A percentile compares a stretch with the other conserved stretches of the same genome.
Evolutionary conservation across 2,113 vertebrate genomes (phyloP).

Genomic region (Tetraodon nigroviridis): DNA sequence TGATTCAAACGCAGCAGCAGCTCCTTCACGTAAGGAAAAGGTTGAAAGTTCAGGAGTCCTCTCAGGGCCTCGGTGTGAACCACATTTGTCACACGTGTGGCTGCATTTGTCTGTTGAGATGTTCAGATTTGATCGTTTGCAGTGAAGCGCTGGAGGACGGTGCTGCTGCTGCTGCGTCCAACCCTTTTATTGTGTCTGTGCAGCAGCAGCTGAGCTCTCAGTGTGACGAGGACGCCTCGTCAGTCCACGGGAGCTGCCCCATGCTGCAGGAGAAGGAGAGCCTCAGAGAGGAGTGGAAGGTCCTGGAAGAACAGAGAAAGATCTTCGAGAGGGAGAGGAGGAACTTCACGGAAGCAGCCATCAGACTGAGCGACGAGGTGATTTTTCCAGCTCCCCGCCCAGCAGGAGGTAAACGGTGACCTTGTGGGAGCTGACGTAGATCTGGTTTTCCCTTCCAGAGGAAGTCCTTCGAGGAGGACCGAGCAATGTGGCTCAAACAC

Average conservation of each 20-base stretch:
- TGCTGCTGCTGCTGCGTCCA: neutral
- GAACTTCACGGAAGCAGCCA: conserved; percentile 95
- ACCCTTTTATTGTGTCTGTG: neutral
- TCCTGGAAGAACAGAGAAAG: conserved; percentile 86
- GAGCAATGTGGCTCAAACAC: conserved; percentile 90
- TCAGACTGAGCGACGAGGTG: conserved; percentile 93
- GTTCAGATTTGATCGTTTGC: too few relatives aligned
- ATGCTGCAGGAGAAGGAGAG: conserved; percentile 88
- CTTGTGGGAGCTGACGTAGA: neutral
- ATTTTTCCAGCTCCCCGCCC: neutral
- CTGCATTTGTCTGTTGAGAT: too few relatives aligned
- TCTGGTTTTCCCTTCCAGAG: conserved; percentile 71
- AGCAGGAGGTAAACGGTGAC: too few relatives aligned
- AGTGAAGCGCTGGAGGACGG: too few relatives aligned
- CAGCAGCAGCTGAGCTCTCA: conserved; percentile 87
- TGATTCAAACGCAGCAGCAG: conserved; percentile 90
- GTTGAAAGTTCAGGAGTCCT: neutral
- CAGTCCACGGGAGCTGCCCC: conserved; percentile 83
- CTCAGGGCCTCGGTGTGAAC: too few relatives aligned
- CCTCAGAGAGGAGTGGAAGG: conserved; percentile 87
- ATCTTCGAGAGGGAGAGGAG: conserved; percentile 90
- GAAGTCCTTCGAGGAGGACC: conserved; percentile 90
- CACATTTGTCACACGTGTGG: too few relatives aligned
- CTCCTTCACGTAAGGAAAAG: conserved; percentile 80
- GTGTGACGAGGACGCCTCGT: conserved; percentile 83